Evolutionary conservation across 2,797 vertebrate genomes (phyloP).

Genomic region (Myotis myotis): DNA sequence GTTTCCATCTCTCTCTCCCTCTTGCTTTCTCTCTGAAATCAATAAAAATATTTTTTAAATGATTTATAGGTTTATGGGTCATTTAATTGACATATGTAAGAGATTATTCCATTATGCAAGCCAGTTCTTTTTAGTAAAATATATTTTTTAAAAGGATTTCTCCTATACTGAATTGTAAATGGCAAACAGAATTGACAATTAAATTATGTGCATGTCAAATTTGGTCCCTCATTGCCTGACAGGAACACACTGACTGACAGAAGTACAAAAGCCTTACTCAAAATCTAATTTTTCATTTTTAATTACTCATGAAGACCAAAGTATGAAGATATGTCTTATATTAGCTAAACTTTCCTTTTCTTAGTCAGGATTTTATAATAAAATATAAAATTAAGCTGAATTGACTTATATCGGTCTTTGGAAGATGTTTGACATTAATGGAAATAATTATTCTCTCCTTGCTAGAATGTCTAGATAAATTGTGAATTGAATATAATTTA

Average conservation of each 20-base stretch:
- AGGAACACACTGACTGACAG: slow-evolving; percentile 71
- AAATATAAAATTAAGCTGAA: slow-evolving; percentile 69
- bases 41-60: too few species aligned
- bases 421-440: slow-evolving; percentile 62
- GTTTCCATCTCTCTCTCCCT: too few species aligned
- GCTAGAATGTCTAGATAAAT: slow-evolving; percentile 62
- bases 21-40: too few species aligned
- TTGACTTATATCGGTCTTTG: slow-evolving; percentile 66
- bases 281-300: slow-evolving; percentile 78
- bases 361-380: slow-evolving; percentile 32
- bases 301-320: slow-evolving; percentile 77
- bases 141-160: slow-evolving; percentile 65
- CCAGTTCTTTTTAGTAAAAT: slow-evolving; percentile 56
- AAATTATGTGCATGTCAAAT: slow-evolving; percentile 66
- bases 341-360: slow-evolving; percentile 65
- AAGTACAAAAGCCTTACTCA: slow-evolving; percentile 72
- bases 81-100: slow-evolving; percentile 62
- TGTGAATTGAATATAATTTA: slow-evolving; percentile 55
- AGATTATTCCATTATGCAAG: slow-evolving; percentile 39
- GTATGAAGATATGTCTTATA: slow-evolving; percentile 63
- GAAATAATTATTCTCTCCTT: slow-evolving; percentile 71
- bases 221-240: slow-evolving; percentile 59
- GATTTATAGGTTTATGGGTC: not conserved
- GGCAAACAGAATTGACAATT: slow-evolving; percentile 66
- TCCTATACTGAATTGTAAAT: slow-evolving; percentile 60